Base-by-base conservation (phyloP, 2,888 invertebrate species). In the Amiota mariae region DNA sequence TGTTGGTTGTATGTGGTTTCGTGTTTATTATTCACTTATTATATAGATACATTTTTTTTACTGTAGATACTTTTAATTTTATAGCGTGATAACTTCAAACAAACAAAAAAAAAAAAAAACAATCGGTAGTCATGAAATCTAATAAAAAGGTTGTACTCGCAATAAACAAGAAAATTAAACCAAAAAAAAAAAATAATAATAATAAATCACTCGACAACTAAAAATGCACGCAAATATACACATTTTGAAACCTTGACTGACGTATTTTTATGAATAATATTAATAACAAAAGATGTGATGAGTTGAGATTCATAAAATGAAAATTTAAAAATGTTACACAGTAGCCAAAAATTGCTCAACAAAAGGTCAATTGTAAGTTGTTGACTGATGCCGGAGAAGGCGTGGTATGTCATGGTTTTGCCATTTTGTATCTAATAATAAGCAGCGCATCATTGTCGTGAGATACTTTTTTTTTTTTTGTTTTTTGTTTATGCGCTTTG, bases 81-180 rank as follows among this genome's bases (percentile, higher is more conserved):
- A 54, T 68, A 51, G 67, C 67, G 80, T 73, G 77, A 79, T 82
- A 82, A 82, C 82, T 83, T 81, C 80, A 79, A 81, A 82, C 6
- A 6, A 36, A 36, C 1, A 36, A 77, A 67, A n/a, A 74, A 48
- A 49, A 59, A 73, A 71, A 70, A 72, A 74, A 74, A 74, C 59
- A 80, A 80, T 81, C 82, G 74, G 75, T 77, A 80, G 82, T 84
- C 84, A 84, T 83, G 84, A 79, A 75, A 80, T 81, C 80, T 85
- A 85, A 83, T 85, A 77, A 59, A 54, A 61, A 36, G 36, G 36
- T 36, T 36, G 36, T 36, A 36, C 36, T 36, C 36, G 36, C 36
- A 36, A 71, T 36, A 64, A 78, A 78, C 78, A 83, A 82, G 48
- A 59, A 10, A 18, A 4, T 59, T 1, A 11, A 20, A 59, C 20